Conservation (phyloP, 2,797 vertebrate species). For the Petrocephalus sullivani region DNA sequence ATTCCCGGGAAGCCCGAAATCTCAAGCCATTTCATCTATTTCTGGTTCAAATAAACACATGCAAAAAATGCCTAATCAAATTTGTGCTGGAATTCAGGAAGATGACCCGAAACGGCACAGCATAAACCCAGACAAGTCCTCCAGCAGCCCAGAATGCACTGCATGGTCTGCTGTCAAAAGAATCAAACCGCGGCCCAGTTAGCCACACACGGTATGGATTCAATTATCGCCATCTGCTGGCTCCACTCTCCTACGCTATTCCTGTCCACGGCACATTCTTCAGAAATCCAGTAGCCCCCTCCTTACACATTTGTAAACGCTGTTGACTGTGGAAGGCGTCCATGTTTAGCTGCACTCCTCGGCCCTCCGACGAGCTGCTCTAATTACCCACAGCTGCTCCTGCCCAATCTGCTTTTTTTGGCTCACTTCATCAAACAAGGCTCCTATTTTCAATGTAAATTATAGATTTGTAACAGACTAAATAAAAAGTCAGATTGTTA, state of each 20-base stretch:
- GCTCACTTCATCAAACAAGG: constrained; percentile 72
- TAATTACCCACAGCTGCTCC: constrained; percentile 92
- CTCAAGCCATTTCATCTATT: constrained; percentile 24
- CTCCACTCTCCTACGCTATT: constrained; percentile 77
- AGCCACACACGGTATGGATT: constrained; percentile 70
- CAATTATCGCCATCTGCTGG: constrained; percentile 88
- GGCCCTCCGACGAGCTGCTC: constrained; percentile 76
- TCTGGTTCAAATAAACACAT: constrained; percentile 17
- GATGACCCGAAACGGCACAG: constrained; percentile 54
- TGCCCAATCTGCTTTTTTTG: constrained; percentile 76
- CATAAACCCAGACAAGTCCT: constrained; percentile 64
- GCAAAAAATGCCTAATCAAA: constrained; percentile 37
- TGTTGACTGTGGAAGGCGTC: constrained; percentile 94
- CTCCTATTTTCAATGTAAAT: constrained; percentile 81
- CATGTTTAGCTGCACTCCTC: constrained; percentile 96
- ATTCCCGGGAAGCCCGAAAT: not conserved
- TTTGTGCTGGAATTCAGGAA: constrained; percentile 38
- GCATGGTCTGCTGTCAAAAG: constrained; percentile 56
- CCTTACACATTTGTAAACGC: constrained; percentile 92
- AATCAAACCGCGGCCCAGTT: constrained; percentile 59
- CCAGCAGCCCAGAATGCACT: constrained; percentile 44
- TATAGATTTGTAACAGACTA: constrained; percentile 77
- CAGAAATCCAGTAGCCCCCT: constrained; percentile 98
- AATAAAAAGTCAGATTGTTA: constrained; percentile 77
- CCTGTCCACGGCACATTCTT: constrained; percentile 86